Evolutionary conservation across 1,140 invertebrate genomes (phyloP).

Genomic region (Drosophila orena): DNA sequence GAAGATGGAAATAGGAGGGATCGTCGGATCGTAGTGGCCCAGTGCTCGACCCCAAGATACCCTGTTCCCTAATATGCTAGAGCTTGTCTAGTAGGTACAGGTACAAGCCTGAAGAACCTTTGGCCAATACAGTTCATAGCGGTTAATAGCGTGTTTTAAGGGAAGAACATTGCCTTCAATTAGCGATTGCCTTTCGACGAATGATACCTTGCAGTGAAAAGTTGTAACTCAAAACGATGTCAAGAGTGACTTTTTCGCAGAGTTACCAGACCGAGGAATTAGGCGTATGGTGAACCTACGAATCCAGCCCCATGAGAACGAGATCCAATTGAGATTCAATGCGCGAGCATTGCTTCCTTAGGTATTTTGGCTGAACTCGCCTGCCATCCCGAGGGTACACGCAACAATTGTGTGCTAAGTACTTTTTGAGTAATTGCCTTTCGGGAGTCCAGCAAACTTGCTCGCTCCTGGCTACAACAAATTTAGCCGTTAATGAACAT

Average conservation of each 20-base stretch:
- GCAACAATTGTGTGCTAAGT: constrained; percentile 75
- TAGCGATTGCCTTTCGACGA: too few relatives aligned
- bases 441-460: constrained; percentile 30
- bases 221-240: constrained; percentile 49
- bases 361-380: neutral
- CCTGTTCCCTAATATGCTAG: neutral
- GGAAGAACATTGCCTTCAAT: too few relatives aligned
- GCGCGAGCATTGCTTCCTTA: neutral
- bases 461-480: constrained; percentile 54
- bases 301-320: neutral
- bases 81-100: neutral
- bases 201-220: too few relatives aligned
- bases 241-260: constrained; percentile 35
- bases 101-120: too few relatives aligned
- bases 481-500: constrained; percentile 83
- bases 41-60: neutral
- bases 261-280: constrained; percentile 24
- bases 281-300: constrained; percentile 6
- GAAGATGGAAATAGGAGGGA: neutral
- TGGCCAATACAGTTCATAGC: too few relatives aligned
- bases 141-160: neutral
- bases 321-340: constrained; percentile 20
- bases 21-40: too few relatives aligned
- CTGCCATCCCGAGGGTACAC: constrained; percentile 17
- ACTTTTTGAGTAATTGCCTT: constrained; percentile 73